Percentiles rank a stretch among this genome's conserved stretches.
Conservation (phyloP, 2,888 invertebrate genomes). For the Ganaspis brasiliensis region DNA sequence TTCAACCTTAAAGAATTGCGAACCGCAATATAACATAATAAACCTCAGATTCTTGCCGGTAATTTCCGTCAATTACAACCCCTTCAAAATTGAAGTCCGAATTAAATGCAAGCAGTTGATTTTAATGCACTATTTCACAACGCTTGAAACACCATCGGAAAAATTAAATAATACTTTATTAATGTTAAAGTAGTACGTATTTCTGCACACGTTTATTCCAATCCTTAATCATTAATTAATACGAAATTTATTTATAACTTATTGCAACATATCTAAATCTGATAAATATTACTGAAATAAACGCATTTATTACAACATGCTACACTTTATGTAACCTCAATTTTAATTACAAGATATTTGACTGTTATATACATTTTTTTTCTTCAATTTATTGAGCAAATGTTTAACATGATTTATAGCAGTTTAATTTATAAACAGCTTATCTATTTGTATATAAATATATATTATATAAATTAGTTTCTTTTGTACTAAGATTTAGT, state of each 20-base stretch:
- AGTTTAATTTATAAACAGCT: too few species aligned
- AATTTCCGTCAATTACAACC: conserved; percentile 7
- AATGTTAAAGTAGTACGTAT: background rate
- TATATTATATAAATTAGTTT: too few species aligned
- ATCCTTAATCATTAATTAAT: conserved; percentile 14
- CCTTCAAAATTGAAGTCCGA: background rate
- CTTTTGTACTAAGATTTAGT: too few species aligned
- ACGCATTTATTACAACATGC: conserved; percentile 11
- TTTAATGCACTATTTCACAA: conserved; percentile 33
- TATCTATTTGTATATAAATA: too few species aligned
- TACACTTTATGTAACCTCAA: conserved; percentile 9
- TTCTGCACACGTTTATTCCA: background rate
- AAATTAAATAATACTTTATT: conserved; percentile 29
- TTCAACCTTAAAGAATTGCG: background rate
- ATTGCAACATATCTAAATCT: conserved; percentile 33
- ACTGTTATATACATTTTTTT: background rate
- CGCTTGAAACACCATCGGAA: background rate
- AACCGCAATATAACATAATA: conserved; percentile 7
- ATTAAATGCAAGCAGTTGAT: conserved; percentile 5
- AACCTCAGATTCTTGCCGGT: background rate
- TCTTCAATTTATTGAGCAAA: too few species aligned
- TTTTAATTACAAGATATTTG: background rate
- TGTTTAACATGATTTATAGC: too few species aligned
- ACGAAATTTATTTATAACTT: conserved; percentile 21
- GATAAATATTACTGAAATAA: conserved; percentile 29